Base-by-base conservation (phyloP, 2,113 vertebrate species). In the Gambusia holbrooki region DNA sequence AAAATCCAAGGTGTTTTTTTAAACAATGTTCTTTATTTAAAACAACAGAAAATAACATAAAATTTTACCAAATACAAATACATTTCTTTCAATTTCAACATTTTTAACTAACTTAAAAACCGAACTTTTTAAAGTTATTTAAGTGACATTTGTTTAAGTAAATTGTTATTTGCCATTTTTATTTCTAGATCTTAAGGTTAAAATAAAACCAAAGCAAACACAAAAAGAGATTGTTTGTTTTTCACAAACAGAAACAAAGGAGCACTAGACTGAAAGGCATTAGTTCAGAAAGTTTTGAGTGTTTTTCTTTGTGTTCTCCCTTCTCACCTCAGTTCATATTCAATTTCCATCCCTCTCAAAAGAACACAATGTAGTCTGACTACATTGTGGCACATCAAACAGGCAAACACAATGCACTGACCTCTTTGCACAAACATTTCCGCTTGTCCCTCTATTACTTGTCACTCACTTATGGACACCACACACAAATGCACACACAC, bases 371-470 rank as follows among this genome's bases (percentile, higher is more conserved):
- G 71, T 25, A 79, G 80, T 84, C 84, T 77, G 71, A 72, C 79
- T 81, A 42, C 84, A 85, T 89, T 91, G 89, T 88, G 65, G 79
- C 60, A 69, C 30, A 90, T 88, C 88, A 90, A 88, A 91, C 80
- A 73, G 70, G n/a, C 80, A 74, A 79, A 81, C 72, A 92, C 88
- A 91, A 92, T 84, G 84, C 25, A 2, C 68, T 90, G 90, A 88
- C 87, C 89, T 88, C 80, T 84, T 88, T 90, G 85, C 73, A 86
- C 74, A 81, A 85, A 64, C 81, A 77, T 92, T 82, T 90, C 81
- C 88, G 73, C 67, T 74, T 78, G 71, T 82, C 75, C 64, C 62
- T 85, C 51, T 68, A 71, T 74, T 68, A 72, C 66, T 68, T 86
- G 83, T 88, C 87, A 86, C 64, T 84, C 72, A 76, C 76, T 78